Base-by-base conservation (phyloP, 2,797 vertebrate genomes). In the Podargus strigoides region DNA sequence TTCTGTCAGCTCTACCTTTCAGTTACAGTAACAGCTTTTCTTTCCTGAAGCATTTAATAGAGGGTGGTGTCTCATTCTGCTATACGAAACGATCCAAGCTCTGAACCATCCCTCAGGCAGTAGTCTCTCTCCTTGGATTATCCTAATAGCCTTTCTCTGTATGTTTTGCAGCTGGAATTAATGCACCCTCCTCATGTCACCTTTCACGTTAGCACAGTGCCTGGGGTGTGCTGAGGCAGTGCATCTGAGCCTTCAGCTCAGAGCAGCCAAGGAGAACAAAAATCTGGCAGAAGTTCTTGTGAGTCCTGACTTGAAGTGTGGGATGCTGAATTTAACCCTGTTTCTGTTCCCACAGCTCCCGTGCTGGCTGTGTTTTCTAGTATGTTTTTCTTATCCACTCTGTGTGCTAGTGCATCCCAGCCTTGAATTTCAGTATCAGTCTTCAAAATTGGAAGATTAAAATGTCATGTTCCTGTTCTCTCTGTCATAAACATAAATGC, bases 1-100 rank as follows among this genome's bases (percentile, higher is more conserved):
- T 72, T 87, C 49, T 77, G 44, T 67, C 85, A 77, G 49, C 37
- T 92, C 62, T 76, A 63, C 55, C 42, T 47, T 70, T 74, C 32
- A 75, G 62, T 64, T 95, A 41, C 64, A 84, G 21, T 36, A 86
- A 49, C 44, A 78, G 55, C 39, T 82, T 89, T 90, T 89, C 27
- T 39, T 86, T 90, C 36, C 60, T 83, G 60, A 78, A 60, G 27
- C 44, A 30, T 84, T 91, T 80, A 42, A 28, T 24, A 37, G 72
- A 64, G 16, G 18, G 26, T 62, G 49, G 21, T 4, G 1, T 80
- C 42, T 86, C 1, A 0, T 88, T 84, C 30, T 63, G 24, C 80
- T 72, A 0, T 32, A 23, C 36, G 63, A 62, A 91, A 68, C 21
- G 58, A 27, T 56, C 37, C 52, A 55, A 26, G 42, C 44, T 44